A percentile compares a stretch with the other conserved stretches of the same genome.
phyloP scores from a whole-genome alignment of 2,888 invertebrate species.

The Crocallis elinguaria region DNA sequence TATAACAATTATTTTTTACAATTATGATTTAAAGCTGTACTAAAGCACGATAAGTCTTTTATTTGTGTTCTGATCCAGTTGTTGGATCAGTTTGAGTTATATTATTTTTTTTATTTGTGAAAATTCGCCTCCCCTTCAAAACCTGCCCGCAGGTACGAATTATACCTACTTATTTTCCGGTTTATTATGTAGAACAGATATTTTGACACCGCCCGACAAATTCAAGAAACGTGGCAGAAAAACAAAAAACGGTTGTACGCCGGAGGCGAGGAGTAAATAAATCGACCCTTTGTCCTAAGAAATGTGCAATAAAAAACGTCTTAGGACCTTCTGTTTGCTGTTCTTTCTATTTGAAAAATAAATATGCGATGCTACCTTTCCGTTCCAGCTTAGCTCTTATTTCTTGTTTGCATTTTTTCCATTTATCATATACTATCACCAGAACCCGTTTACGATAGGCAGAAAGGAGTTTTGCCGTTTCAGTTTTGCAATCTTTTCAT shows the following conservation, averaged over 20 bases:
- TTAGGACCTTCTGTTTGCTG: conserved; percentile 38
- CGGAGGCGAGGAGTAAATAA: conserved; percentile 52
- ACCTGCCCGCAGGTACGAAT: not conserved
- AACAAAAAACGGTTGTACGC: conserved; percentile 40
- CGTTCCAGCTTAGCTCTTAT: not conserved
- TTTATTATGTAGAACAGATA: conserved; percentile 7
- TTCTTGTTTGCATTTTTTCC: not conserved
- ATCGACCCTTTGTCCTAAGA: conserved; percentile 53
- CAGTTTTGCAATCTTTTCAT: no score
- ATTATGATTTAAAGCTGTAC: no score
- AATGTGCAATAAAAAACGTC: conserved; percentile 54
- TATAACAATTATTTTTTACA: no score
- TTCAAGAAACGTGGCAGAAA: conserved; percentile 27
- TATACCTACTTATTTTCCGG: not conserved
- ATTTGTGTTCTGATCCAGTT: no score
- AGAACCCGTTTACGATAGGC: no score
- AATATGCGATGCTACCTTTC: conserved; percentile 38
- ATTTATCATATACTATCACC: no score
- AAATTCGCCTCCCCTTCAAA: no score
- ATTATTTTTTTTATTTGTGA: no score
- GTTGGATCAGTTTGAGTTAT: no score
- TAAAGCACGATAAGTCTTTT: no score
- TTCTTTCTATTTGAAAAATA: conserved; percentile 43
- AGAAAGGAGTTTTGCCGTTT: no score
- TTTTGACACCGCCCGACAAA: conserved; percentile 15